Evolutionary conservation across 37 sponge, comb jelly and placozoan genomes (phyloP), one percentile per base, ranked within the genome.

Genomic region (Ianthella basta): DNA sequence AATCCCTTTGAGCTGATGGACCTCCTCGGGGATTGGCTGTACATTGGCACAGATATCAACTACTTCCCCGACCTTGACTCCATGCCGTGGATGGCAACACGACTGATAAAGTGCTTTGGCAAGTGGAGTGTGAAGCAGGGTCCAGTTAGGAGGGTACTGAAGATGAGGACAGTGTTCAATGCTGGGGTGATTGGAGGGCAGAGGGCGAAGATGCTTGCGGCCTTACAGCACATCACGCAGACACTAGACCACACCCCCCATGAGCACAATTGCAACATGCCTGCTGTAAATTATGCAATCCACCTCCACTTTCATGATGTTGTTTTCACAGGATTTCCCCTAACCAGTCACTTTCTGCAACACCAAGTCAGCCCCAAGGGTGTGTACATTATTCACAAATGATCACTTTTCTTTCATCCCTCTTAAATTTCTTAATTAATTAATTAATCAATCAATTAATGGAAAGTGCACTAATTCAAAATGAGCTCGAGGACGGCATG

Each of bases 201-300:
- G 2, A 64, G 91, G 61, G 56, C 81, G 38, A 65, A 61, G 0
- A 40, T 91, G 69, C n/a, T 82, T 66, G 69, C 86, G 0, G 59
- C 59, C 0, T 61, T 91, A 35, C 33, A 12, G 3, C 81, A 78
- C 53, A 79, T 91, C 15, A 38, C 73, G 0, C n/a, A 39, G 41
- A 80, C 82, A 25, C 77, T 91, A 0, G 55, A 88, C 41, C 12
- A 1, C 36, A 82, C 89, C 25, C 88, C 88, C 21, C 79, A 64
- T n/a, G 39, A 85, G 0, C 25, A 82, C 32, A 88, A 91, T 81
- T 91, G 92, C 57, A 91, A 91, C 83, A 91, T 88, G 88, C 86
- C 92, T 24, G 92, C 86, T 24, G 86, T 91, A 4, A 91, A 91
- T 41, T 66, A 67, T 59, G 91, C 77, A 0, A 35, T 91, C 2